phyloP scores from a whole-genome alignment of 2,797 vertebrate species.

The Forpus xanthops region DNA sequence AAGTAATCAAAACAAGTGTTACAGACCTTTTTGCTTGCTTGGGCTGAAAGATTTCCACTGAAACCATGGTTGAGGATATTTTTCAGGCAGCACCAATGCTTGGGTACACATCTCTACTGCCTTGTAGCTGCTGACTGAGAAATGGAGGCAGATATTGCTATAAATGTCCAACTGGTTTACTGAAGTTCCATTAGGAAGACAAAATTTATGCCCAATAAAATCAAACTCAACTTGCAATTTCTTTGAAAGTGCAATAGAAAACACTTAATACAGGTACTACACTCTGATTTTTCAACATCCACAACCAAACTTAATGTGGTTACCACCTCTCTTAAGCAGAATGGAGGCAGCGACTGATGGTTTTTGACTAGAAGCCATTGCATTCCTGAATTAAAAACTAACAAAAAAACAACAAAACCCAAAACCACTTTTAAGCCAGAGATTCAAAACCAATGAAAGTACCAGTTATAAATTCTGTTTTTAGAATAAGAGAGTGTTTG shows the following conservation, averaged over 20 bases:
- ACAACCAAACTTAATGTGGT: not conserved
- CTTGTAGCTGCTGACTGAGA: not conserved
- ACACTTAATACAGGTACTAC: not conserved
- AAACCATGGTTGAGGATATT: not conserved
- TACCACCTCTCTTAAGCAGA: not conserved
- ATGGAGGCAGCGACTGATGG: not conserved
- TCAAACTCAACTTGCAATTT: not conserved
- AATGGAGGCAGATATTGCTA: not conserved
- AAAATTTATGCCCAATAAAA: not conserved
- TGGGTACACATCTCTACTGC: not conserved
- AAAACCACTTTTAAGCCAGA: not conserved
- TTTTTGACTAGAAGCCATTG: not conserved
- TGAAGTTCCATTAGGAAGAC: not conserved
- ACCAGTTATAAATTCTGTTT: not conserved
- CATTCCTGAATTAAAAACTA: not conserved
- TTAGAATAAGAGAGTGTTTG: not conserved
- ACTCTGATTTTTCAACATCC: not conserved
- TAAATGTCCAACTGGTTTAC: not conserved
- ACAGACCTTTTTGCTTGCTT: not conserved
- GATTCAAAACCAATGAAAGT: constrained; percentile 5
- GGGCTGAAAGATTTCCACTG: not conserved
- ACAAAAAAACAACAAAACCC: not conserved
- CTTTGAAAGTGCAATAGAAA: not conserved
- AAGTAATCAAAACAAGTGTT: not conserved
- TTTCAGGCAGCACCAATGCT: not conserved